Conservation (phyloP, 2,113 vertebrate species). For the Saimiri boliviensis region DNA sequence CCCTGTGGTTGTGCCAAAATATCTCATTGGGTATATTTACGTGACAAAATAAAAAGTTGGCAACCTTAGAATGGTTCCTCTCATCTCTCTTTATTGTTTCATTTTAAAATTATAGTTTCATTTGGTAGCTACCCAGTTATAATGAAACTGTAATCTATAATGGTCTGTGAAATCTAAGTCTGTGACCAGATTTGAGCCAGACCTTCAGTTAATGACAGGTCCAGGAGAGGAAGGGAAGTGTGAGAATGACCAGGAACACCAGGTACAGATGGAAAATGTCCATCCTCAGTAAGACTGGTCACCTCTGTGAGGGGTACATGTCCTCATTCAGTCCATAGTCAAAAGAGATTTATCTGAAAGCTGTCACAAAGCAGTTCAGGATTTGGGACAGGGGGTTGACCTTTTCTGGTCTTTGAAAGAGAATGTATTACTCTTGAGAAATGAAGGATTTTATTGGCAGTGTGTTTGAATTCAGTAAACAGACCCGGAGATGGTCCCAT, state of each 20-base stretch:
- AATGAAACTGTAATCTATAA: not conserved
- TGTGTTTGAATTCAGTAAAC: conserved; percentile 45
- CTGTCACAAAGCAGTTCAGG: not conserved
- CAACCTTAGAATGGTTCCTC: not conserved
- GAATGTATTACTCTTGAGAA: conserved; percentile 50
- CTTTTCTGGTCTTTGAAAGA: conserved; percentile 43
- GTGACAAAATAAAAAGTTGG: not conserved
- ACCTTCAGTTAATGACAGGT: not conserved
- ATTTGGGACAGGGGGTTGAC: fast-evolving
- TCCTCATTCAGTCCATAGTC: not conserved
- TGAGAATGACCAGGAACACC: fast-evolving
- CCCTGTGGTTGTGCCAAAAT: not conserved
- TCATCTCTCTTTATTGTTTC: not conserved
- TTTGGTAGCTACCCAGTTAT: no score
- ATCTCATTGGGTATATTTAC: not conserved
- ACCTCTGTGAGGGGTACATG: not conserved
- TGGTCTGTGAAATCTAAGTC: not conserved
- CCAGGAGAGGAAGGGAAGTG: not conserved
- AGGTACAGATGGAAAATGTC: not conserved
- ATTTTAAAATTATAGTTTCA: not conserved
- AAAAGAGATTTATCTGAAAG: conserved; percentile 37
- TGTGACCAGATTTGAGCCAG: not conserved
- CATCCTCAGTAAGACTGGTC: not conserved
- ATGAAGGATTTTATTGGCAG: conserved; percentile 31
- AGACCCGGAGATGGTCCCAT: not conserved